phyloP scores from a whole-genome alignment of 1,140 invertebrate genomes.

The Sitobion miscanthi region DNA sequence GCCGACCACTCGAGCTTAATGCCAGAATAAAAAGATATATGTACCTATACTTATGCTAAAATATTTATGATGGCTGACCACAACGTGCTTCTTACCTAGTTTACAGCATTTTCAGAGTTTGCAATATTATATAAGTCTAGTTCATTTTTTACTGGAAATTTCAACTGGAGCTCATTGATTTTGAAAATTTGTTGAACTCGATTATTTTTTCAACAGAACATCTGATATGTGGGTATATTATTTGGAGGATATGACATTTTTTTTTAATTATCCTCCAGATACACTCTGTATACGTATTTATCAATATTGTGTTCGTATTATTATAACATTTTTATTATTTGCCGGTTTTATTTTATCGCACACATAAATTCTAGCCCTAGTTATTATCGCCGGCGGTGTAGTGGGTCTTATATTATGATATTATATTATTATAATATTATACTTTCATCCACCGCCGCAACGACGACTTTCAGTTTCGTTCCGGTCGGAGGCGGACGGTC shows the following conservation, averaged over 20 bases:
- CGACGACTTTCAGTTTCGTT: constrained; percentile 22
- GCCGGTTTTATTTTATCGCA: not conserved
- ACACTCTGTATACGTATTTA: not conserved
- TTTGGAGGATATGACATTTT: not conserved
- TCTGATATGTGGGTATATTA: not conserved
- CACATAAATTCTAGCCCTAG: not conserved
- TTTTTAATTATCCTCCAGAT: not conserved
- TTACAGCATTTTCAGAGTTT: not conserved
- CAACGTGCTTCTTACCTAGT: too few species aligned
- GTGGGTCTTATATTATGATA: not conserved
- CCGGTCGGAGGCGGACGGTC: not conserved
- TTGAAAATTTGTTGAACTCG: not conserved
- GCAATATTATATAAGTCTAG: not conserved
- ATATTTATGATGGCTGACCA: too few species aligned
- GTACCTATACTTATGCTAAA: too few species aligned
- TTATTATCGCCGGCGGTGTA: not conserved
- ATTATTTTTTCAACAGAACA: not conserved
- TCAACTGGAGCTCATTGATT: too few species aligned
- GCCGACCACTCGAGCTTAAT: too few species aligned
- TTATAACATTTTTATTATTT: constrained; percentile 4
- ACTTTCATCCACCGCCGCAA: not conserved
- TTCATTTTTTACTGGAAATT: not conserved
- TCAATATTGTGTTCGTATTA: not conserved
- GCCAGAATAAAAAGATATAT: too few species aligned
- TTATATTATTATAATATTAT: not conserved